Base-by-base conservation (phyloP, 2,797 vertebrate genomes). In the Rhodeus uyekii region DNA sequence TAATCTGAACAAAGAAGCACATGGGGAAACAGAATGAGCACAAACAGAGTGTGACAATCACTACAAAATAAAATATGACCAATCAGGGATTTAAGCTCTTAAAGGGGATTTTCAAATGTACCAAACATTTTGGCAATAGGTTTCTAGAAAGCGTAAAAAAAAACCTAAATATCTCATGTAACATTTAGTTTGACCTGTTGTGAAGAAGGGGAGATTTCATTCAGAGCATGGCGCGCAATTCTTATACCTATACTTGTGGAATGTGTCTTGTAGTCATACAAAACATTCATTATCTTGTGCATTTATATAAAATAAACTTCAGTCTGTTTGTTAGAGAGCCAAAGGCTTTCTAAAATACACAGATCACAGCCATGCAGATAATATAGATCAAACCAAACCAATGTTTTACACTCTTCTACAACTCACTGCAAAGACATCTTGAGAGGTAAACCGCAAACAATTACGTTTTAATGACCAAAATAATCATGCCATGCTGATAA, bases 291-390 rank as follows among this genome's bases (percentile, higher is more conserved):
- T 10, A 27, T 46, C 24, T 19, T 22, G 55, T 44, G 38, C 5
- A 42, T 27, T 61, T 4, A 29, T 5, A 42, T n/a, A n/a, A n/a
- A 44, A 34, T 10, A 61, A 10, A 1, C 38, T 13, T 18, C 50
- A 29, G n/a, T 60, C 38, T 60, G 36, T 29, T 24, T 39, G 0
- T 58, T 36, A 18, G 68, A 32, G 68, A 34, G n/a, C 39, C 39
- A 22, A 48, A 50, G 32, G 0, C 6, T 13, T 18, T n/a, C 32
- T 74, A 38, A 72, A 72, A 24, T 58, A 13, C 39, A 50, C 60
- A 34, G 42, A 36, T 36, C 32, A 36, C 61, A 67, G n/a, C n/a
- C 76, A 58, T 79, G 48, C 78, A 60, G 38, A 44, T 44, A 22
- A 22, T 13, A 14, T 32, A n/a, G 10, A 48, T 48, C 36, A 67